A percentile compares a stretch with the other conserved stretches of the same genome.
phyloP scores from a whole-genome alignment of 2,113 vertebrate genomes.

The Pheucticus melanocephalus region DNA sequence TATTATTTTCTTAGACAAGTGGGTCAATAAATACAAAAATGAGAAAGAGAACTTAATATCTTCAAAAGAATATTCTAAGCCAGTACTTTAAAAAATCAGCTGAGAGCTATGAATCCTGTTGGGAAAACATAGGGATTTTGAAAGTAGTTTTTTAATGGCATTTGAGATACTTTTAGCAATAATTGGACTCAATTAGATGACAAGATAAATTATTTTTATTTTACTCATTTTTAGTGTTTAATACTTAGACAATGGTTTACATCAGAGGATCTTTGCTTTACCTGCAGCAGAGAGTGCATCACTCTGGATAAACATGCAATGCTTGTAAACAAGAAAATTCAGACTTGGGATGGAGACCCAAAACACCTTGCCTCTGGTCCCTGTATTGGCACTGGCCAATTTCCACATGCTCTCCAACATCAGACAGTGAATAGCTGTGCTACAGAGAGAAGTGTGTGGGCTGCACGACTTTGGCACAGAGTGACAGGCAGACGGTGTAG shows the following conservation, averaged over 20 bases:
- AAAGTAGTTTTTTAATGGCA: background rate
- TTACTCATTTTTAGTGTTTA: background rate
- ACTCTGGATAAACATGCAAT: background rate
- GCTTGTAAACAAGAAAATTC: background rate
- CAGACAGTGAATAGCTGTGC: background rate
- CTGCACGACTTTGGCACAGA: background rate
- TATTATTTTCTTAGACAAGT: background rate
- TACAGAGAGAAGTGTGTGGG: background rate
- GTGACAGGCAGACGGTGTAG: background rate
- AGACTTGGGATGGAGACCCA: background rate
- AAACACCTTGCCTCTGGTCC: background rate
- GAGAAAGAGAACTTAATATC: background rate
- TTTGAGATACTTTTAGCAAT: background rate
- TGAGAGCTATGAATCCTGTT: background rate
- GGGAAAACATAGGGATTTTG: background rate
- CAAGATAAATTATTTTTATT: background rate
- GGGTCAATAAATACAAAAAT: background rate
- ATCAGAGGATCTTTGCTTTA: background rate
- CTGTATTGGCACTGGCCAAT: background rate
- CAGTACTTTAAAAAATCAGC: background rate
- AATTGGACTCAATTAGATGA: background rate
- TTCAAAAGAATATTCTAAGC: background rate
- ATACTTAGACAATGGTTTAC: background rate
- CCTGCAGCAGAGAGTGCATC: accelerated
- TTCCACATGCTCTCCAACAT: accelerated